Evolutionary conservation across 2,113 vertebrate genomes (phyloP).

Genomic region (Rhadina sibilatrix): DNA sequence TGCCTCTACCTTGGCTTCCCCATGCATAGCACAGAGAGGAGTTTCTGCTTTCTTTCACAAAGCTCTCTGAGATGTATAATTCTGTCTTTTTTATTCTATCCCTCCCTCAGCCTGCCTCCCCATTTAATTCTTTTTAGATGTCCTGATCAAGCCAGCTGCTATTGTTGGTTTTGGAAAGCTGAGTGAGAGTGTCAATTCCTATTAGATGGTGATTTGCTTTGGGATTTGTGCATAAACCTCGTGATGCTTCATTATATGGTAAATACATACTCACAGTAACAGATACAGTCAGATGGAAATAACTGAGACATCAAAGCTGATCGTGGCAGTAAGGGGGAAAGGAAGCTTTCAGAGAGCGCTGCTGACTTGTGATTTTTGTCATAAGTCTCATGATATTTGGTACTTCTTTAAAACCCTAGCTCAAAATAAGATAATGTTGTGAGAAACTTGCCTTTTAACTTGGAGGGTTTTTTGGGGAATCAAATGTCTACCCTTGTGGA

Average conservation of each 20-base stretch:
- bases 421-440: slow-evolving; percentile 4
- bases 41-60: neutral
- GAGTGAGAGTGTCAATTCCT: neutral
- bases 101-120: neutral
- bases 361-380: slow-evolving; percentile 13
- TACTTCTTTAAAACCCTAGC: neutral
- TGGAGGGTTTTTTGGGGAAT: neutral
- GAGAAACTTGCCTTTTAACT: neutral
- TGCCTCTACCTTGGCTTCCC: neutral
- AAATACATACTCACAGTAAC: neutral
- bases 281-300: neutral
- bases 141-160: neutral
- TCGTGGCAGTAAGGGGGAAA: neutral
- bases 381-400: neutral
- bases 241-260: neutral
- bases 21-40: neutral
- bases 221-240: slow-evolving; percentile 3
- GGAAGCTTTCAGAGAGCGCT: neutral
- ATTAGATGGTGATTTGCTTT: neutral
- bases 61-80: neutral
- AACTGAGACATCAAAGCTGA: slow-evolving; percentile 15
- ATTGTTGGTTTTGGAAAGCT: neutral
- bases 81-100: neutral
- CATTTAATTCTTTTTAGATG: neutral
- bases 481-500: neutral